Conservation (phyloP, 37 sponge, comb jelly and placozoan species). For the Ephydatia muelleri region DNA sequence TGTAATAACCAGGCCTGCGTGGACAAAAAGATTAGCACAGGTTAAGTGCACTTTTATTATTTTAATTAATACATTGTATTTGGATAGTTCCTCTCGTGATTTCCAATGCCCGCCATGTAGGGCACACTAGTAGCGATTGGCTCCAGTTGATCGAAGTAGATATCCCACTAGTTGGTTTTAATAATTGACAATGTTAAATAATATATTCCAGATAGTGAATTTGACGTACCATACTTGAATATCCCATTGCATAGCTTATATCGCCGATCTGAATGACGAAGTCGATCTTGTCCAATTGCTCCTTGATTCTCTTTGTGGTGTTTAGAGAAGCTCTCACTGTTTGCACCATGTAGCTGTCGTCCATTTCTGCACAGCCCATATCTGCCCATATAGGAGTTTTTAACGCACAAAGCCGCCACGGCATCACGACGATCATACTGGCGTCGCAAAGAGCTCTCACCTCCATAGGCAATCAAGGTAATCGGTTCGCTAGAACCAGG, state of each 20-base stretch:
- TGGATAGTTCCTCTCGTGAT: conserved; percentile 70
- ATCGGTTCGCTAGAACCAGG: conserved; percentile 14
- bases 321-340: conserved; percentile 34
- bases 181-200: too few species aligned
- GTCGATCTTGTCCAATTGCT: conserved; percentile 23
- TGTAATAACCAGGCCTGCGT: background rate
- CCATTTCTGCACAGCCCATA: background rate
- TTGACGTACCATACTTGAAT: conserved; percentile 33
- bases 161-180: conserved; percentile 57
- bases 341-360: background rate
- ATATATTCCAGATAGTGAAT: too few species aligned
- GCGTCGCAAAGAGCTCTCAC: background rate
- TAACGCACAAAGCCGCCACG: too few species aligned
- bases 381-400: too few species aligned
- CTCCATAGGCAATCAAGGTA: conserved; percentile 51
- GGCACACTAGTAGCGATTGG: conserved; percentile 47
- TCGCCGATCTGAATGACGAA: conserved; percentile 78
- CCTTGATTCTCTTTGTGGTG: conserved; percentile 28
- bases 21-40: too few species aligned
- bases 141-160: conserved; percentile 63
- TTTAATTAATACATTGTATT: conserved; percentile 13
- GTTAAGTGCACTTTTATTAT: background rate
- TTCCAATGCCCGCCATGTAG: conserved; percentile 76
- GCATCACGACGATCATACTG: background rate
- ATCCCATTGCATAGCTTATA: conserved; percentile 74